Evolutionary conservation across 2,113 vertebrate genomes (phyloP).

Genomic region (Cephalopholis sonnerati): DNA sequence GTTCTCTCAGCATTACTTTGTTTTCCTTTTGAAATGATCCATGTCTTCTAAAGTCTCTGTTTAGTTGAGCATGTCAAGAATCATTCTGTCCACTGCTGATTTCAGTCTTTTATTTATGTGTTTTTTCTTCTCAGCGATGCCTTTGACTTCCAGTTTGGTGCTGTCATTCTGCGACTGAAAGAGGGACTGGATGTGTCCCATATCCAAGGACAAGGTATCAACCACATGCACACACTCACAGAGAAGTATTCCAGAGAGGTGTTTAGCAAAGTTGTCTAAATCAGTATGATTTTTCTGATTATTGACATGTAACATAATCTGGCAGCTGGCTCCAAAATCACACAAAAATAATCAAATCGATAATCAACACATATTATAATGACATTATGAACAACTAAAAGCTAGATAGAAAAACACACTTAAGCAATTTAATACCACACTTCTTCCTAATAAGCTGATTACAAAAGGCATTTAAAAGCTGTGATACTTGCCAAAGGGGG

Average conservation of each 20-base stretch:
- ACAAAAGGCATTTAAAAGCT: too few relatives aligned
- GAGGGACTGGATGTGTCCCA: conserved; percentile 98
- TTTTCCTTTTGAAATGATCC: not conserved
- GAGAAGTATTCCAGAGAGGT: not conserved
- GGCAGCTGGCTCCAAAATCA: not conserved
- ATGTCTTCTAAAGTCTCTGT: not conserved
- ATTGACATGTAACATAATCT: not conserved
- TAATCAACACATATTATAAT: not conserved
- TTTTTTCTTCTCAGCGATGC: conserved; percentile 87
- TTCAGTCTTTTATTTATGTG: not conserved
- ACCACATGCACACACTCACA: not conserved
- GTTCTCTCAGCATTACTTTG: not conserved
- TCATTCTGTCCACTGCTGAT: conserved; percentile 3
- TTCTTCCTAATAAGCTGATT: too few relatives aligned
- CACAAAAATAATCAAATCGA: not conserved
- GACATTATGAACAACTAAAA: not conserved
- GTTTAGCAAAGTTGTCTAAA: not conserved
- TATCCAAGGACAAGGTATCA: conserved; percentile 97
- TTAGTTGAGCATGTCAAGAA: not conserved
- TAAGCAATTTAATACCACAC: not conserved
- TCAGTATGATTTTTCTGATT: not conserved
- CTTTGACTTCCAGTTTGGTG: conserved; percentile 96
- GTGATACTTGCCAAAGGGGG: too few relatives aligned
- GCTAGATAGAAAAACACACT: too few relatives aligned
- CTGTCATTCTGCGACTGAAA: conserved; percentile 93